Base-by-base conservation (phyloP, 2,113 vertebrate species). In the Pteruthius melanotis region DNA sequence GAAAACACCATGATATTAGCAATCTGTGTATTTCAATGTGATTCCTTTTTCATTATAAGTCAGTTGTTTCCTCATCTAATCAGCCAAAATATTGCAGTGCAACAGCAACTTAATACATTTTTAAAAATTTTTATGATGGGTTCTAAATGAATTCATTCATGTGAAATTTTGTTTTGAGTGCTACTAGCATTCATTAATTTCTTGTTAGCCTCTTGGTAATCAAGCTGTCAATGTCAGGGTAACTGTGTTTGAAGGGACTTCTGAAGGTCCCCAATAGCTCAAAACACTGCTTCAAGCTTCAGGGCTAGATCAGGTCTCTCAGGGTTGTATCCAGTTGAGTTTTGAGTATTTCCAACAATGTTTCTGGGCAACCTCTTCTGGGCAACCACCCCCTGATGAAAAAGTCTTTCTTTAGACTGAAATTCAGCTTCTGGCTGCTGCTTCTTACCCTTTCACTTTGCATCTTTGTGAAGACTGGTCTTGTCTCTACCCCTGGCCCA, bases 81-180 rank as follows among this genome's bases (percentile, higher is more conserved):
- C 24, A 65, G 15, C 4, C 35, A 85, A 65, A 84, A 50, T 4
- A 2, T 50, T 23, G 24, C 9, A 5, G 6, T 20, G 13, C 26
- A 70, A 30, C 31, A 42, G 7, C 42, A 80, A 40, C 11, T 39
- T 54, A 16, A 17, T 37, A 66, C 13, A 2, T 35, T 72, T 68
- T 21, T 2, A 0, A 6, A 28, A 39, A 42, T 7, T 18, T 44
- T 1, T 70, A 17, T 27, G 9, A 24, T 74, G 30, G 11, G 7
- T 23, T 77, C 80, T 81, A 21, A 0, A 0, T n/a, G 0, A 61
- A 76, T 79, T 64, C 6, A 47, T 65, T 88, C 5, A 10, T 42
- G n/a, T 54, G 44, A 75, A 63, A 54, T 78, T 65, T 78, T 80
- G 15, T 13, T 56, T 78, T 64, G 44, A 35, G 26, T 54, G 12